phyloP scores from a whole-genome alignment of 2,113 vertebrate genomes.

The Callipepla squamata region DNA sequence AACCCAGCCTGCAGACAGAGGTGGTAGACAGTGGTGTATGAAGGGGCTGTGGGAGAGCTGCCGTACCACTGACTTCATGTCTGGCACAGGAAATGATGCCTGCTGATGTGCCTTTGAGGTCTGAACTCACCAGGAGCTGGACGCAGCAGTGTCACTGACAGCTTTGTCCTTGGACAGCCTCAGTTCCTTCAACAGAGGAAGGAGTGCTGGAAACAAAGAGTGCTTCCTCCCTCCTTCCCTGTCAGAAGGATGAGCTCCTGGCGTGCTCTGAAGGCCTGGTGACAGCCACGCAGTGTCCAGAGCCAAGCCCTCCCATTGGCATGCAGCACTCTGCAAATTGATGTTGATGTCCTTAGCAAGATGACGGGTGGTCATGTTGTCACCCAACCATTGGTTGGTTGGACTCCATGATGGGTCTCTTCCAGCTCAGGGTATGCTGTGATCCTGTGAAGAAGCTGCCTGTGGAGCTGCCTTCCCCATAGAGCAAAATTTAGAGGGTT shows the following conservation, averaged over 20 bases:
- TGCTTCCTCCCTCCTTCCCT: not conserved
- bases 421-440: not conserved
- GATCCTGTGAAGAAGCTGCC: not conserved
- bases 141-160: not conserved
- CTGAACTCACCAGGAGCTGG: not conserved
- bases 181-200: not conserved
- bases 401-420: not conserved
- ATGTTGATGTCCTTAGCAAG: fast-evolving
- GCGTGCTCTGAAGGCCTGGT: not conserved
- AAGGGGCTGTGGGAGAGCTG: not conserved
- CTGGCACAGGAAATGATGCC: constrained; percentile 34
- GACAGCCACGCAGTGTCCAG: not conserved
- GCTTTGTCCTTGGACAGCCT: not conserved
- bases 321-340: not conserved
- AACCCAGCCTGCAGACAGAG: not conserved
- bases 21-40: not conserved
- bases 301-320: not conserved
- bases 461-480: not conserved
- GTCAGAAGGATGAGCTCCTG: not conserved
- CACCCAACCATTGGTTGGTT: not conserved
- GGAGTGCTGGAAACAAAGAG: not conserved
- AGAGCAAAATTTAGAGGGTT: not conserved
- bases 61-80: not conserved
- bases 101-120: constrained; percentile 32
- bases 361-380: not conserved